A percentile compares a stretch with the other conserved stretches of the same genome.
Conservation (phyloP, 2,797 vertebrate species). For the Rhinophrynus dorsalis region DNA sequence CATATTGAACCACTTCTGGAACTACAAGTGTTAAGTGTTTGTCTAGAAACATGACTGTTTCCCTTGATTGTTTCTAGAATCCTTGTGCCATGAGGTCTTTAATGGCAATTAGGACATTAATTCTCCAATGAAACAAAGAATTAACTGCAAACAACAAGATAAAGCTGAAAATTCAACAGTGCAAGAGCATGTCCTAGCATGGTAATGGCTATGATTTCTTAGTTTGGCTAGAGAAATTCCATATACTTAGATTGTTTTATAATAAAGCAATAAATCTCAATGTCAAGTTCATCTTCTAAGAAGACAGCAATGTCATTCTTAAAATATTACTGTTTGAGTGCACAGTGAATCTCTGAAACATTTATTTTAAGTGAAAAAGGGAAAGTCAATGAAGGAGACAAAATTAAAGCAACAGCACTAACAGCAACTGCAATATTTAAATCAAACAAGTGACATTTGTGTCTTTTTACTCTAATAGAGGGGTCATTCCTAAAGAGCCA, state of each 20-base stretch:
- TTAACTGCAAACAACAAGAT: neutral
- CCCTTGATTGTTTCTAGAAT: neutral
- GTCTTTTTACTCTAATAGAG: too few relatives aligned
- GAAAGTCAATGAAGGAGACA: conserved; percentile 40
- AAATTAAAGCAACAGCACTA: conserved; percentile 16
- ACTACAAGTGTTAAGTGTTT: too few relatives aligned
- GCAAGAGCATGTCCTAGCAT: conserved; percentile 16
- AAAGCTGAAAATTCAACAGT: neutral
- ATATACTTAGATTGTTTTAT: conserved; percentile 44
- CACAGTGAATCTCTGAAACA: conserved; percentile 24
- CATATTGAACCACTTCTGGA: too few relatives aligned
- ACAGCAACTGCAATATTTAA: neutral
- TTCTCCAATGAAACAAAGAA: conserved; percentile 11
- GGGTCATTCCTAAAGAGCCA: too few relatives aligned
- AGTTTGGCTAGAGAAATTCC: conserved; percentile 41
- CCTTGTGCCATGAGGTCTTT: neutral
- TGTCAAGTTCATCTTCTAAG: conserved; percentile 41
- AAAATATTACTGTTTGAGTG: conserved; percentile 31
- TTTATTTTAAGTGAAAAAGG: conserved; percentile 24
- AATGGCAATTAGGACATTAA: conserved; percentile 24
- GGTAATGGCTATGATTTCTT: conserved; percentile 24
- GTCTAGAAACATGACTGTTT: too few relatives aligned
- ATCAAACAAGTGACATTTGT: too few relatives aligned
- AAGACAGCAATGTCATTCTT: conserved; percentile 40
- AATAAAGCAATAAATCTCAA: conserved; percentile 40